Evolutionary conservation across 2,797 vertebrate species (phyloP).

Genomic region (Mormyrus proboscirostris): DNA sequence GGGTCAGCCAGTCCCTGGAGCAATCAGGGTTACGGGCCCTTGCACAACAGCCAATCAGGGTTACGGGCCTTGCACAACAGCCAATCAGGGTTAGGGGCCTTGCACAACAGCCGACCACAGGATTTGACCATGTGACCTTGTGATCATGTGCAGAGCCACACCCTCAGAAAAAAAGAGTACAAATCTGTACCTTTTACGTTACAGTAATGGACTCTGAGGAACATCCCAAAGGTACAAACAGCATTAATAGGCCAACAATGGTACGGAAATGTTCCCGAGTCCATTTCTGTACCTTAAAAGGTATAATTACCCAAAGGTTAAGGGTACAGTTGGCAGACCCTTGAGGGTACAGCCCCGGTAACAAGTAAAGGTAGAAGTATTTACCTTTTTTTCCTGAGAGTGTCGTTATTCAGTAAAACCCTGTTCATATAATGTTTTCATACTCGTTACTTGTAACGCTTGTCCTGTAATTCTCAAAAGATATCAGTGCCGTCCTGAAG

Average conservation of each 20-base stretch:
- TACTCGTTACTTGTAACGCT: constrained; percentile 31
- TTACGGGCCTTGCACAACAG: neutral
- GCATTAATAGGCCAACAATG: neutral
- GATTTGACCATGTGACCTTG: neutral
- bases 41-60: neutral
- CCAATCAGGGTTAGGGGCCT: neutral
- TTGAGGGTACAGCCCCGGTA: neutral
- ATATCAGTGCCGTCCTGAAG: neutral
- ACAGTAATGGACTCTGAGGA: neutral
- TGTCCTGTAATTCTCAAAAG: constrained; percentile 18
- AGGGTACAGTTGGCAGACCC: neutral
- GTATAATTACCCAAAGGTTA: neutral
- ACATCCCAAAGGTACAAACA: neutral
- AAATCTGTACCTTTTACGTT: neutral
- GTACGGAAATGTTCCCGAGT: neutral
- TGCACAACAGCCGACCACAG: neutral
- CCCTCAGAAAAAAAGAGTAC: neutral
- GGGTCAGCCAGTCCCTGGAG: neutral
- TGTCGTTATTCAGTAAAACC: constrained; percentile 19
- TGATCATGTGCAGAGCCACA: neutral
- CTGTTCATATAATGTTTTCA: constrained; percentile 29
- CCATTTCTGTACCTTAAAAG: neutral
- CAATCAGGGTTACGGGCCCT: neutral
- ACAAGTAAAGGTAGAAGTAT: neutral
- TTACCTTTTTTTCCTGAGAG: neutral